Base-by-base conservation (phyloP, 2,113 vertebrate genomes). In the Xiphias gladius region DNA sequence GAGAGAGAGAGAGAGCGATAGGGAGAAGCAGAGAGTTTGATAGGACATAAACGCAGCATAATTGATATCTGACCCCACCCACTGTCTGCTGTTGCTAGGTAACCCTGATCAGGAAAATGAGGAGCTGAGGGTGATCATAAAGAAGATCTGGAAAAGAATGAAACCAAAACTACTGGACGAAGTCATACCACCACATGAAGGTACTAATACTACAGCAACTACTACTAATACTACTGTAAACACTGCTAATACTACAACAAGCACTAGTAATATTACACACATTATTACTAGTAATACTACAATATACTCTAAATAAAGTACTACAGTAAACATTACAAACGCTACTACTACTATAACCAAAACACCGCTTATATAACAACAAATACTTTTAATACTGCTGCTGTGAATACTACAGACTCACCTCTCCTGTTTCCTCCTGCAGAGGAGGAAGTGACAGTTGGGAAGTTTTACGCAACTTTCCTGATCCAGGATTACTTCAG, bases 401-500 rank as follows among this genome's bases (percentile, higher is more conserved):
- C 20, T 48, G 48, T 22, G n/a, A 50, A 16, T 0, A 2, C 65
- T 46, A 26, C 41, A 35, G 1, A 54, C 52, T 64, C 22, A 39
- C 28, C 41, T 35, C 0, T 69, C 0, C 22, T 62, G 20, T 83
- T 32, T 75, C 22, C 11, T 13, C 32, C 81, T 52, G 20, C 86
- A 99, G 98, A 99, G 86, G 97, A 99, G 39, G 98, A 99, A 75
- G 97, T 99, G 85, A 99, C 98, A 0, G 97, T 99, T 9, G 98
- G 98, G 1, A 99, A 99, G 93, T 99, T 99, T 91, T 99, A 99
- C 0, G 98, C 98, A 0, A 99, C 97, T 0, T 99, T 99, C 94
- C 95, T 99, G 82, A 99, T 99, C 89, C 98, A 99, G 92, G 98
- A 99, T 83, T 97, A 99, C 75, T 99, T 99, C 93, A 95, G 97